Evolutionary conservation across 2,888 invertebrate genomes (phyloP).

Genomic region (Galerucella nymphaeae): DNA sequence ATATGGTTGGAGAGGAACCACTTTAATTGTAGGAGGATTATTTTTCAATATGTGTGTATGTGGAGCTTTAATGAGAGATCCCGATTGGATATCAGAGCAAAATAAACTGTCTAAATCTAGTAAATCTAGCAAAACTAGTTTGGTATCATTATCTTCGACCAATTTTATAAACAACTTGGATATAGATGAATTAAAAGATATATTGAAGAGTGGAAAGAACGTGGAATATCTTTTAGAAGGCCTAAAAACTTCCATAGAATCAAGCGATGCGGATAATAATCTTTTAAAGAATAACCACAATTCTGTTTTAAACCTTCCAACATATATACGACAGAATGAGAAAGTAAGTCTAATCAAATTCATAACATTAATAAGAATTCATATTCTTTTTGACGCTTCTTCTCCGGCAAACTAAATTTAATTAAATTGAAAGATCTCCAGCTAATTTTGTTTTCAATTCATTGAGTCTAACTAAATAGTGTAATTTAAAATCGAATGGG

Average conservation of each 20-base stretch:
- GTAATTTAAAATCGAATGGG: neutral
- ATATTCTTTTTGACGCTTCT: neutral
- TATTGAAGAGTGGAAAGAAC: conserved; percentile 77
- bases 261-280: conserved; percentile 65
- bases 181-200: conserved; percentile 73
- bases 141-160: conserved; percentile 61
- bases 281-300: conserved; percentile 52
- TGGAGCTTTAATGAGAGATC: conserved; percentile 88
- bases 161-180: conserved; percentile 59
- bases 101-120: conserved; percentile 54
- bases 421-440: neutral
- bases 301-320: conserved; percentile 81
- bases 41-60: conserved; percentile 88
- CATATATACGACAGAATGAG: conserved; percentile 76
- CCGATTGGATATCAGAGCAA: conserved; percentile 83
- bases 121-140: conserved; percentile 54
- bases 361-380: conserved; percentile 50
- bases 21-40: conserved; percentile 82
- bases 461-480: neutral
- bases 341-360: conserved; percentile 66
- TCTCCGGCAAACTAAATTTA: neutral
- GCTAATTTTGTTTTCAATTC: neutral
- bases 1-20: conserved; percentile 87
- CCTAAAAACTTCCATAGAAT: conserved; percentile 32
- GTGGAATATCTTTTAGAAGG: conserved; percentile 72